Evolutionary conservation across 2,888 invertebrate species (phyloP).

Genomic region (Epinotia nisella): DNA sequence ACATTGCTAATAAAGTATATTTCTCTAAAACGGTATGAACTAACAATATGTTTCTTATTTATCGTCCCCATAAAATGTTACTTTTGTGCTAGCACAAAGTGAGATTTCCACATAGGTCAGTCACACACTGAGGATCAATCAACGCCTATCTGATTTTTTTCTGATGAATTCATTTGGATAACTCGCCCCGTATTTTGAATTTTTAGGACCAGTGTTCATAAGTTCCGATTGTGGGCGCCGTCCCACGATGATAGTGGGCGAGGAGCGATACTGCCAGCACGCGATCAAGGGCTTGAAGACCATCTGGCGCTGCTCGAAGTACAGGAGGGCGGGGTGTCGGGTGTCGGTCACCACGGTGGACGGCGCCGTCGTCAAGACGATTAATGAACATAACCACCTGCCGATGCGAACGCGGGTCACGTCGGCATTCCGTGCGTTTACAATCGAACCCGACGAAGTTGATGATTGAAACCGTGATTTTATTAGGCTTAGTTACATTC

Average conservation of each 20-base stretch:
- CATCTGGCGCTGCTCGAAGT: slow-evolving; percentile 21
- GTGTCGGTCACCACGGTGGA: slow-evolving; percentile 10
- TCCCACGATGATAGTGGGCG: slow-evolving; percentile 20
- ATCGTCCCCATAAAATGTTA: no score
- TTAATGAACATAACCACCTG: slow-evolving; percentile 15
- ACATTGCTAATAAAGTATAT: no score
- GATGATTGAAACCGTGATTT: background rate
- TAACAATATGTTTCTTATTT: no score
- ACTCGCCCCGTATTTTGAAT: background rate
- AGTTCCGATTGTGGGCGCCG: slow-evolving; percentile 2
- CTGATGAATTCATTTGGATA: background rate
- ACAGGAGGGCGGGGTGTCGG: slow-evolving; percentile 7
- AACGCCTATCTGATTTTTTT: no score
- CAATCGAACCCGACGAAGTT: background rate
- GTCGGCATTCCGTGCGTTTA: background rate
- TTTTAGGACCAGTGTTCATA: slow-evolving; percentile 21
- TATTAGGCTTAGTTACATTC: no score
- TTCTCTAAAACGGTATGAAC: no score
- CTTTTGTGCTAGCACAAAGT: no score
- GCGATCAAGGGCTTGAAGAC: slow-evolving; percentile 3
- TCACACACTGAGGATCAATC: no score
- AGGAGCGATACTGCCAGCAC: slow-evolving; percentile 15
- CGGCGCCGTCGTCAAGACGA: background rate
- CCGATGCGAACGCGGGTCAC: background rate
- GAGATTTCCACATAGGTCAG: no score